Percentiles rank a stretch among this genome's conserved stretches.
phyloP scores from a whole-genome alignment of 2,888 invertebrate species.

The Plebejus argus region DNA sequence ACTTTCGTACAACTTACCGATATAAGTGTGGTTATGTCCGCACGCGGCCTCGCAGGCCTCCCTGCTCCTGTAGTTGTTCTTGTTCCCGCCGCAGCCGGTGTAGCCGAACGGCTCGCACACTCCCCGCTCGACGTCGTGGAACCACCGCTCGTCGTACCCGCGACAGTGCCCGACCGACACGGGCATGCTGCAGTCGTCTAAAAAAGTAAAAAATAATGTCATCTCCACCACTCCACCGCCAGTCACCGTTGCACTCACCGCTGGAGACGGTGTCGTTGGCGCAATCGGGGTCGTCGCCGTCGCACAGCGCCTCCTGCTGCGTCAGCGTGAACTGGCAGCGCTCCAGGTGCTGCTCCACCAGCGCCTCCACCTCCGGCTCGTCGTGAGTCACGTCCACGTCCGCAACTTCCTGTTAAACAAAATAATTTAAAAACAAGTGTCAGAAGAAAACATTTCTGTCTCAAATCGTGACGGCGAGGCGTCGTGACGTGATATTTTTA shows the following conservation, averaged over 20 bases:
- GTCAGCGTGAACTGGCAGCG: constrained; percentile 67
- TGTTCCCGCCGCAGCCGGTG: constrained; percentile 94
- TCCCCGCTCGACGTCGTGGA: constrained; percentile 86
- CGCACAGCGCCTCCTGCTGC: constrained; percentile 70
- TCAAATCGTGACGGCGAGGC: too few species aligned
- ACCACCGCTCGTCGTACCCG: constrained; percentile 90
- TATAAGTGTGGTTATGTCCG: constrained; percentile 31
- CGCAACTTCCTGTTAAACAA: constrained; percentile 32
- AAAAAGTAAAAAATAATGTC: background rate
- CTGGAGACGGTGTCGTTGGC: constrained; percentile 46
- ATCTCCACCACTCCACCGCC: too few species aligned
- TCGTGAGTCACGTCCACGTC: constrained; percentile 56
- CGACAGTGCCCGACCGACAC: constrained; percentile 88
- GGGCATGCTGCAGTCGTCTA: constrained; percentile 83
- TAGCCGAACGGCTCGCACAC: constrained; percentile 92
- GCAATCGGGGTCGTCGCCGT: constrained; percentile 61
- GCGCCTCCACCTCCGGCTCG: constrained; percentile 57
- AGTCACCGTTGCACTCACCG: too few species aligned
- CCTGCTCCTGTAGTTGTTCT: constrained; percentile 90
- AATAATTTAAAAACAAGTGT: too few species aligned
- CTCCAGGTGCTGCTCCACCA: constrained; percentile 60
- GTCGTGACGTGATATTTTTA: too few species aligned
- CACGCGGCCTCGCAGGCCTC: constrained; percentile 86
- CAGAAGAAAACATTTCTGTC: too few species aligned
- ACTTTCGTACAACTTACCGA: background rate